Conservation (phyloP, 2,113 vertebrate species). For the Cheirogaleus medius region DNA sequence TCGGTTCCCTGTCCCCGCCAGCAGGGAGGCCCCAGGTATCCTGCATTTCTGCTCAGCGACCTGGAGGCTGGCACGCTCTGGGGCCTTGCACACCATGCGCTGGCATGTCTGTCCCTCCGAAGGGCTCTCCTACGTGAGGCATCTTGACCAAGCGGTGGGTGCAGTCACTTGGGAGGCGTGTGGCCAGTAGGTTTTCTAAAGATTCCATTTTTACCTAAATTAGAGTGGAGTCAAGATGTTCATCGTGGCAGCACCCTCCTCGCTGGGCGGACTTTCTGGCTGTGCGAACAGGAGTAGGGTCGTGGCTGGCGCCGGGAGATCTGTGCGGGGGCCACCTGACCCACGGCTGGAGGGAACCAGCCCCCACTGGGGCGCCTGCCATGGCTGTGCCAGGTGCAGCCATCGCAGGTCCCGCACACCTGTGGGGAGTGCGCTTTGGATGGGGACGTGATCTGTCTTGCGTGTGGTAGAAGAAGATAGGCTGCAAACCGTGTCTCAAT, state of each 20-base stretch:
- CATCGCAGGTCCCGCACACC: rapidly evolving
- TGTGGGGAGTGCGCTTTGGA: no score
- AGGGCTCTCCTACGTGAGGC: rapidly evolving
- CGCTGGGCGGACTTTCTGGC: not conserved
- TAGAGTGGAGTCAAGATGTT: rapidly evolving
- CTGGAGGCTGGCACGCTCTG: not conserved
- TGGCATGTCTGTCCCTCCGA: not conserved
- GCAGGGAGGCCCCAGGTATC: not conserved
- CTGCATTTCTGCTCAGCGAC: rapidly evolving
- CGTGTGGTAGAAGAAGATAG: not conserved
- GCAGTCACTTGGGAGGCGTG: not conserved
- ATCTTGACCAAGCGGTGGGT: not conserved
- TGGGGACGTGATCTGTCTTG: no score
- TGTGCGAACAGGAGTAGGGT: no score
- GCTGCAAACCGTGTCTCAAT: rapidly evolving
- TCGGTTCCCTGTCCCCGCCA: not conserved
- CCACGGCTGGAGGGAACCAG: rapidly evolving
- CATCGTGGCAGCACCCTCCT: rapidly evolving
- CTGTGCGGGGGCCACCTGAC: rapidly evolving
- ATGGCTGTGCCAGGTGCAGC: rapidly evolving
- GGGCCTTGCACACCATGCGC: rapidly evolving
- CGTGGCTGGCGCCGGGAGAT: rapidly evolving
- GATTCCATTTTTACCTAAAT: not conserved
- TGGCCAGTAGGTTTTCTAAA: not conserved
- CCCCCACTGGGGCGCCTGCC: rapidly evolving